phyloP scores from a whole-genome alignment of 2,797 vertebrate species.

The Sciaenops ocellatus region DNA sequence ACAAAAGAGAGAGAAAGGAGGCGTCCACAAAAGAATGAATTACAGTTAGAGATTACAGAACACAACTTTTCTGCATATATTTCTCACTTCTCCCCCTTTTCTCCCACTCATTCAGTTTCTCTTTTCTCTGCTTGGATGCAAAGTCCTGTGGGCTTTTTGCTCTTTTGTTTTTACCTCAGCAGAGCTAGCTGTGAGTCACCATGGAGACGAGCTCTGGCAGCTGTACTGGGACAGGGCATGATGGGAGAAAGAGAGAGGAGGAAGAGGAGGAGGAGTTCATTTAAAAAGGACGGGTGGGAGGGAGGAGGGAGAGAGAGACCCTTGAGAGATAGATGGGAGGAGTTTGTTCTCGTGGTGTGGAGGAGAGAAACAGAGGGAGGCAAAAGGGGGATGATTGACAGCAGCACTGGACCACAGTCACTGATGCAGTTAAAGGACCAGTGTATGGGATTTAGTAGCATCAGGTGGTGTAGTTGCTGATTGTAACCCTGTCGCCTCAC shows the following conservation, averaged over 20 bases:
- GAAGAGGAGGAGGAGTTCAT: slow-evolving; percentile 29
- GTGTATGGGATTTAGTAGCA: too few species aligned
- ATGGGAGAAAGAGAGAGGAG: slow-evolving; percentile 30
- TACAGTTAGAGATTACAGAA: slow-evolving; percentile 29
- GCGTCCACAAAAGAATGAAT: slow-evolving; percentile 22
- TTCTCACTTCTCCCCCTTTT: slow-evolving; percentile 30
- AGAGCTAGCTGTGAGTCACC: slow-evolving; percentile 70
- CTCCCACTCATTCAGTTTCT: slow-evolving; percentile 46
- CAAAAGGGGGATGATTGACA: slow-evolving; percentile 13
- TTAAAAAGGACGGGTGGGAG: slow-evolving; percentile 1
- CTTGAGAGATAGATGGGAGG: slow-evolving; percentile 16
- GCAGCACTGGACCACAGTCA: not conserved
- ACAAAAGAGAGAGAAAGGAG: slow-evolving; percentile 6
- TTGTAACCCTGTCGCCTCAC: too few species aligned
- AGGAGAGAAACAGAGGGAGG: not conserved
- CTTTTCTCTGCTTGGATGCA: slow-evolving; percentile 58
- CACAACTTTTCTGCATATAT: slow-evolving; percentile 32
- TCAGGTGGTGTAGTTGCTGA: too few species aligned
- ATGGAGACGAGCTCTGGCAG: slow-evolving; percentile 77
- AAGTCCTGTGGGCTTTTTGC: slow-evolving; percentile 63
- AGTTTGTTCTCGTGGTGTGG: slow-evolving; percentile 7
- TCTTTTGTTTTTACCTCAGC: slow-evolving; percentile 76
- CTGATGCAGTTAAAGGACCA: not conserved
- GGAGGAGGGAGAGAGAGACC: slow-evolving; percentile 4
- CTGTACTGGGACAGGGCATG: slow-evolving; percentile 45